phyloP scores from a whole-genome alignment of 2,113 vertebrate species.

The Poecilia latipinna region DNA sequence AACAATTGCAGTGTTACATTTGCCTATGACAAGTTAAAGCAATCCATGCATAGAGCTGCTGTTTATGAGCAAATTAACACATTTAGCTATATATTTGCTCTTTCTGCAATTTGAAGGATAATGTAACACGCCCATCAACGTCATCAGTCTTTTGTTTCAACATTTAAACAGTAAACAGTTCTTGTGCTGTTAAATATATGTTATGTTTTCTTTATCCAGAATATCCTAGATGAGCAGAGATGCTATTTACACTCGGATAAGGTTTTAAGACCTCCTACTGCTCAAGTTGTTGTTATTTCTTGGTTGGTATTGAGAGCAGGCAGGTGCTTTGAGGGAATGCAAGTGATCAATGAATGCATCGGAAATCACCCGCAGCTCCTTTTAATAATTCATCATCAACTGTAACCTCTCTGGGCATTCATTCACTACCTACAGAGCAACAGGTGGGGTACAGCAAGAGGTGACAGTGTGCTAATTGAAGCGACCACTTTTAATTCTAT shows the following conservation, averaged over 20 bases:
- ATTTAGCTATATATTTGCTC: not conserved
- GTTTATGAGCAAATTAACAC: not conserved
- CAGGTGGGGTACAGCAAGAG: slow-evolving; percentile 47
- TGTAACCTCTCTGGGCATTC: slow-evolving; percentile 50
- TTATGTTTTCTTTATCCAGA: not conserved
- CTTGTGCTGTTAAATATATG: not conserved
- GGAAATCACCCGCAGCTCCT: slow-evolving; percentile 34
- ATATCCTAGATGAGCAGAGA: not conserved
- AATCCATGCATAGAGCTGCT: not conserved
- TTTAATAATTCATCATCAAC: slow-evolving; percentile 69
- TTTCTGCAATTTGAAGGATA: not conserved
- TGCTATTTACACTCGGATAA: not conserved
- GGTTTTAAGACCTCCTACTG: not conserved
- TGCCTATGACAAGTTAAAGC: slow-evolving; percentile 44
- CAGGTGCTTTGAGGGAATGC: slow-evolving; percentile 12
- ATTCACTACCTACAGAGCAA: slow-evolving; percentile 59
- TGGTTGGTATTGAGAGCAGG: not conserved
- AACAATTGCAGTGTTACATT: slow-evolving; percentile 31
- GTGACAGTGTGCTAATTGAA: slow-evolving; percentile 22
- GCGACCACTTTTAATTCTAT: slow-evolving; percentile 21
- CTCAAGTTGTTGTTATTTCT: slow-evolving; percentile 3
- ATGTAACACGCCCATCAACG: not conserved
- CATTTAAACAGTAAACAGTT: not conserved
- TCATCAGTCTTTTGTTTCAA: not conserved
- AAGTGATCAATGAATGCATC: slow-evolving; percentile 49